Evolutionary conservation across 1,140 invertebrate species (phyloP).

Genomic region (Rhyacophila brunnea): DNA sequence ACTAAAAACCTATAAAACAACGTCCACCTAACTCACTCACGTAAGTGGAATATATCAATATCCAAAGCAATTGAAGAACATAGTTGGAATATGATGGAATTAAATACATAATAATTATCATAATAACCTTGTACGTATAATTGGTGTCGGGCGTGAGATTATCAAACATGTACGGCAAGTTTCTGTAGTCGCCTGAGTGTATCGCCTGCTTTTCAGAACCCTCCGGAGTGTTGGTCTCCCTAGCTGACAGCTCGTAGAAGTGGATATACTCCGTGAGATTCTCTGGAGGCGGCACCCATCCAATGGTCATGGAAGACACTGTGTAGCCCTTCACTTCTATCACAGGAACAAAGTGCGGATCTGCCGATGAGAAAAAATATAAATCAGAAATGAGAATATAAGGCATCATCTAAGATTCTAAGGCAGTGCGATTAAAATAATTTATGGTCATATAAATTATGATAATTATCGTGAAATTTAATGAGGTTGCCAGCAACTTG

Average conservation of each 20-base stretch:
- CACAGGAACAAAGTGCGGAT: constrained; percentile 76
- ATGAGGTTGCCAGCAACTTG: no score
- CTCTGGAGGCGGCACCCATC: constrained; percentile 67
- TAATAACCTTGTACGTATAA: constrained; percentile 70
- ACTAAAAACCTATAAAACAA: no score
- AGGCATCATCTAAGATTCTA: no score
- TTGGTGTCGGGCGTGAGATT: constrained; percentile 73
- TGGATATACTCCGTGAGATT: constrained; percentile 70
- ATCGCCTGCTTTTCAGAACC: constrained; percentile 59
- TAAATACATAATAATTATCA: no score
- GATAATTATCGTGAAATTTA: no score
- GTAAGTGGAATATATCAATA: no score
- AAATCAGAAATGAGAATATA: no score
- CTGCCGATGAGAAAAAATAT: constrained; percentile 39
- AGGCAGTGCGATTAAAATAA: no score
- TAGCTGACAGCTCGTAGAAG: constrained; percentile 70
- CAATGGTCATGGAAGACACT: constrained; percentile 73
- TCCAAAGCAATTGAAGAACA: no score
- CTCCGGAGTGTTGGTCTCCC: constrained; percentile 57
- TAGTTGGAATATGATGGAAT: no score
- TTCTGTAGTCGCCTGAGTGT: constrained; percentile 61
- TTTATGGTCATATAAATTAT: no score
- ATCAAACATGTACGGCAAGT: constrained; percentile 72
- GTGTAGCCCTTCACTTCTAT: constrained; percentile 76
- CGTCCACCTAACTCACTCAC: no score